phyloP scores from a whole-genome alignment of 2,113 vertebrate genomes.

The Sclerurus mexicanus region DNA sequence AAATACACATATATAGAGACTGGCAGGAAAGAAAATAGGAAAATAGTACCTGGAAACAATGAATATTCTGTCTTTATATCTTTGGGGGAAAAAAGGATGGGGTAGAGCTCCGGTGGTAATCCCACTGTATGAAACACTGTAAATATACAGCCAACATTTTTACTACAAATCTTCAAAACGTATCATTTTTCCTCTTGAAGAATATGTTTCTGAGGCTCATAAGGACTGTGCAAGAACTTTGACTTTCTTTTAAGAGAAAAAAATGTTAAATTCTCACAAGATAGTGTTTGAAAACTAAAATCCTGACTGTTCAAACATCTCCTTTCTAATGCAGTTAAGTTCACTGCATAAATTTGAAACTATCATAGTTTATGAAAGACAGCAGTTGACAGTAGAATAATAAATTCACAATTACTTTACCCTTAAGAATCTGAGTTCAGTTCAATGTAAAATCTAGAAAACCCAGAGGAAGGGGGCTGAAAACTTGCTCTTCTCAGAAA shows the following conservation, averaged over 20 bases:
- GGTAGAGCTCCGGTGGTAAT: neutral
- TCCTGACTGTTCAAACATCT: neutral
- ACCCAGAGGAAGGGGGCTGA: neutral
- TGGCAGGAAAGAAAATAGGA: neutral
- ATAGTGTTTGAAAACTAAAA: neutral
- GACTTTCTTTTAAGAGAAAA: neutral
- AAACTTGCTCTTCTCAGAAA: neutral
- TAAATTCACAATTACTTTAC: neutral
- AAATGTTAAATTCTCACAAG: neutral
- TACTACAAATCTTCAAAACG: neutral
- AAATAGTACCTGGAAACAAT: neutral
- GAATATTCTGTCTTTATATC: neutral
- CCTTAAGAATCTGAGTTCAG: neutral
- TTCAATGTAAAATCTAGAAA: neutral
- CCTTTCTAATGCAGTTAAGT: neutral
- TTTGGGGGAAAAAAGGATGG: neutral
- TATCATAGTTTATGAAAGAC: neutral
- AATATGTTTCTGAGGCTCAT: neutral
- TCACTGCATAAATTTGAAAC: neutral
- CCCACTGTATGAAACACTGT: neutral
- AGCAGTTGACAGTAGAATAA: neutral
- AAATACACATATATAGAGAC: neutral
- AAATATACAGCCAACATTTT: neutral
- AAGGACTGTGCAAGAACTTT: neutral
- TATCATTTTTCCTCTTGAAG: neutral